Percentiles rank a stretch among this genome's conserved stretches.
Evolutionary conservation across 1,140 invertebrate genomes (phyloP).

Genomic region (Grapholita molesta): DNA sequence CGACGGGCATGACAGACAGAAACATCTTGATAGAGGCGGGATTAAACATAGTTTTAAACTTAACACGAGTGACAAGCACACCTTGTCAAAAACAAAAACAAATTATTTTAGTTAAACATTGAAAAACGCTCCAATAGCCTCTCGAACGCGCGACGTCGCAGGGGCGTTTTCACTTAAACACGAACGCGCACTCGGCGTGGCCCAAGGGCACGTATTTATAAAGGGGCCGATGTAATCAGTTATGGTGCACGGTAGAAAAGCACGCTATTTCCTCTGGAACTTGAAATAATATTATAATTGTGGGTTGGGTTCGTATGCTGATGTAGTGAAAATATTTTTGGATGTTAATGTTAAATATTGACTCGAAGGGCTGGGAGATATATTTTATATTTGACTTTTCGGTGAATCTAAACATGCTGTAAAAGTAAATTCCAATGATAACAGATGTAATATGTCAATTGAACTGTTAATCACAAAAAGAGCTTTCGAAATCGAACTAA

Average conservation of each 20-base stretch:
- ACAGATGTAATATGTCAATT: too few relatives aligned
- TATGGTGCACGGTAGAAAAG: background rate
- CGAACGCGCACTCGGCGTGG: background rate
- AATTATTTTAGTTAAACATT: background rate
- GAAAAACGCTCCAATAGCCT: background rate
- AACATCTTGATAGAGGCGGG: too few relatives aligned
- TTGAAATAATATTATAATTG: background rate
- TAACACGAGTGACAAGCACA: background rate
- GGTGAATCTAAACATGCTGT: too few relatives aligned
- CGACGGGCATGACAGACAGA: too few relatives aligned
- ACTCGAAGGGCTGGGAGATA: too few relatives aligned
- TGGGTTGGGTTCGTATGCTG: background rate
- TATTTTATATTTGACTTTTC: too few relatives aligned
- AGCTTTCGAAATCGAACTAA: too few relatives aligned
- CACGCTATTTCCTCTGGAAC: background rate
- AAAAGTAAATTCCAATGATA: too few relatives aligned
- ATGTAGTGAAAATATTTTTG: background rate
- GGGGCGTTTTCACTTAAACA: background rate
- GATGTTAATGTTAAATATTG: too few relatives aligned
- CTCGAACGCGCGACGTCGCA: background rate
- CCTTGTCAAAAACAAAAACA: background rate
- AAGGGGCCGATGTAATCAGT: background rate
- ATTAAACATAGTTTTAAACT: too few relatives aligned
- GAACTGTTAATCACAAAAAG: too few relatives aligned
- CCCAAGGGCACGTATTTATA: conserved; percentile 1